Conservation (phyloP, 2,888 invertebrate species). For the Odontocerum albicorne region DNA sequence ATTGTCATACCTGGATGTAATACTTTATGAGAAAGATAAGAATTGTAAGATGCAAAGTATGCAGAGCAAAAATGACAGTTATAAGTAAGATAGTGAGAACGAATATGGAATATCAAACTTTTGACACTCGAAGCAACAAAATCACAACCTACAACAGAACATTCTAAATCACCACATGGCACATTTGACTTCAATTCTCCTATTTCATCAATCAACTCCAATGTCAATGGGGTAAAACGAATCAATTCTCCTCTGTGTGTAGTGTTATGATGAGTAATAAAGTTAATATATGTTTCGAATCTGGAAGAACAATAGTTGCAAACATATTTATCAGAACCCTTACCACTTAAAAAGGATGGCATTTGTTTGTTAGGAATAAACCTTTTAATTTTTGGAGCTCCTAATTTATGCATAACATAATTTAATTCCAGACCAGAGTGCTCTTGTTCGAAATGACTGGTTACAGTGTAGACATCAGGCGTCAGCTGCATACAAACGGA, state of each 20-base stretch:
- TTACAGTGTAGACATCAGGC: conserved; percentile 41
- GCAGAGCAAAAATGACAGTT: conserved; percentile 14
- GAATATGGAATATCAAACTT: conserved; percentile 10
- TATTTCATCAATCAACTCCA: conserved; percentile 8
- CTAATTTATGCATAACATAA: conserved; percentile 44
- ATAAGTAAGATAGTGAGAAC: conserved; percentile 24
- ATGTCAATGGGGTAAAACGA: conserved; percentile 14
- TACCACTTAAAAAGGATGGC: conserved; percentile 25
- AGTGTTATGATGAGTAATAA: conserved; percentile 16
- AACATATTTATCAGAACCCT: conserved; percentile 29
- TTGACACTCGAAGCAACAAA: background rate
- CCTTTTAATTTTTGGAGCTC: conserved; percentile 36
- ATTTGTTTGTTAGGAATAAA: conserved; percentile 26
- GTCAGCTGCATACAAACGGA: conserved; percentile 47
- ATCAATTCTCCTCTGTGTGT: conserved; percentile 12
- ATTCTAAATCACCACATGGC: conserved; percentile 5
- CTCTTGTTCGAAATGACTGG: conserved; percentile 45
- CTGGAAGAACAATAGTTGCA: conserved; percentile 19
- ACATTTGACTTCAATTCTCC: conserved; percentile 21
- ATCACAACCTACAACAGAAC: conserved; percentile 26
- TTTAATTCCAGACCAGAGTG: conserved; percentile 42
- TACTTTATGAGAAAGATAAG: conserved; percentile 1
- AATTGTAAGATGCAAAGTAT: conserved; percentile 2
- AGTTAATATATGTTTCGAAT: conserved; percentile 3
- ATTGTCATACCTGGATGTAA: background rate